A percentile compares a stretch with the other conserved stretches of the same genome.
Evolutionary conservation across 2,888 invertebrate genomes (phyloP).

Genomic region (Branchipolynoe longqiensis): DNA sequence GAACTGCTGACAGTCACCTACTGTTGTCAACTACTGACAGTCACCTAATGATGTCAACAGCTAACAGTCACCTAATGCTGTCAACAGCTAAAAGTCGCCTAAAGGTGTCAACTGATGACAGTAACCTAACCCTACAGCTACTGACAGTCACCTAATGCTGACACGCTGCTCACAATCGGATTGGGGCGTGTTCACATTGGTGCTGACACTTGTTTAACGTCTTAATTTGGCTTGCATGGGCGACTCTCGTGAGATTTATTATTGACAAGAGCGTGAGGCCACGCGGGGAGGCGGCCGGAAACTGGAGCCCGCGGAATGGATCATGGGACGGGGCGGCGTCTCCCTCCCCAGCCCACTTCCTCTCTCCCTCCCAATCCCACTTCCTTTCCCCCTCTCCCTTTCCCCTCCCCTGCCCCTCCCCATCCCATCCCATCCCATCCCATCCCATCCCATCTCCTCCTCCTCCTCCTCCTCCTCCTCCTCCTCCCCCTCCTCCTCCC

Average conservation of each 20-base stretch:
- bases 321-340: slow-evolving; percentile 12
- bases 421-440: background rate
- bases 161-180: no score
- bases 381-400: background rate
- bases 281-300: background rate
- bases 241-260: slow-evolving; percentile 4
- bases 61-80: no score
- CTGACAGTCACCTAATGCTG: no score
- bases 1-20: no score
- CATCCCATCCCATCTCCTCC: background rate
- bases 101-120: no score
- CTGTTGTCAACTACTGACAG: no score
- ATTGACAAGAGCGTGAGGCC: background rate
- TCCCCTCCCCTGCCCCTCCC: background rate
- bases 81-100: no score
- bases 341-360: background rate
- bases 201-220: slow-evolving; percentile 37
- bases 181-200: slow-evolving; percentile 23
- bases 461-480: background rate
- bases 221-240: slow-evolving; percentile 50
- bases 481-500: background rate
- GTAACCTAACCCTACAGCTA: no score
- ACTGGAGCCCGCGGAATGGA: slow-evolving; percentile 30
- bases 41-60: no score
- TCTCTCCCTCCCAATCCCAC: background rate